Conservation (phyloP, 2,888 invertebrate genomes). For the Limnephilus rhombicus region DNA sequence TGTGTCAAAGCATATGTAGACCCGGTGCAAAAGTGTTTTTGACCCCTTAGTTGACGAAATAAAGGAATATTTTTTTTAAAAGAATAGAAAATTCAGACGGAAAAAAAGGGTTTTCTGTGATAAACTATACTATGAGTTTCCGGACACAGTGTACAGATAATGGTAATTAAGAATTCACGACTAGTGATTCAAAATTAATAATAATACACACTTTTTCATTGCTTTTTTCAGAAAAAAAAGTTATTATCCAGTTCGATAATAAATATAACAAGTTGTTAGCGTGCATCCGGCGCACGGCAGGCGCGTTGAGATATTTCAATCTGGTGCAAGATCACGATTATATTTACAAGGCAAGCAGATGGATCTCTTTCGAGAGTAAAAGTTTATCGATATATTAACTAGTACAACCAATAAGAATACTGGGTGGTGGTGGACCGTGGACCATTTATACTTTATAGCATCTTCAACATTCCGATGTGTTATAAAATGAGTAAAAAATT, state of each 20-base stretch:
- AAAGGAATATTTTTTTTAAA: no score
- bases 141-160: no score
- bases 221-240: neutral
- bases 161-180: no score
- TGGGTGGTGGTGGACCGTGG: neutral
- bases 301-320: neutral
- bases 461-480: neutral
- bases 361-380: constrained; percentile 16
- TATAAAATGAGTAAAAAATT: neutral
- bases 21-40: no score
- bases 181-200: no score
- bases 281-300: constrained; percentile 17
- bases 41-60: no score
- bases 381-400: no score
- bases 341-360: constrained; percentile 30
- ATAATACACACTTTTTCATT: neutral
- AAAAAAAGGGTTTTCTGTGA: no score
- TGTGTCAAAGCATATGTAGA: no score
- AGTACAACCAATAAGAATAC: neutral
- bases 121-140: no score
- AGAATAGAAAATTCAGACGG: no score
- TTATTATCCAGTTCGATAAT: neutral
- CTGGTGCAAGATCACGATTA: constrained; percentile 25
- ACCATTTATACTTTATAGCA: neutral
- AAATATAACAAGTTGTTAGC: neutral